Percentiles rank a stretch among this genome's conserved stretches.
phyloP scores from a whole-genome alignment of 53 echinoderm and acorn worm genomes.

The Pentamera pediparva region DNA sequence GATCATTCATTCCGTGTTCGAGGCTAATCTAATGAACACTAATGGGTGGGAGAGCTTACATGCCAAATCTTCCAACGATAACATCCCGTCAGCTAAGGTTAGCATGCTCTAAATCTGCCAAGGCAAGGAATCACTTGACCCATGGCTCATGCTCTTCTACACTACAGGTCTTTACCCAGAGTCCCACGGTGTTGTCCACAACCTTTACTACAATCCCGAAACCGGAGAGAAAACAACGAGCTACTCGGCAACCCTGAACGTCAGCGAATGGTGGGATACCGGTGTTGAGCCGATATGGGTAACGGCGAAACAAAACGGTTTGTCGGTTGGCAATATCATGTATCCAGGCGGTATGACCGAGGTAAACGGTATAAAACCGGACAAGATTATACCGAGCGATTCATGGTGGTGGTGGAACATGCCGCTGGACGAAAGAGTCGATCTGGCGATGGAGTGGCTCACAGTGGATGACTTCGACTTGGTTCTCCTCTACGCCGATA shows the following conservation, averaged over 20 bases:
- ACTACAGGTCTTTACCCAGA: conserved; percentile 56
- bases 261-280: conserved; percentile 61
- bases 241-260: conserved; percentile 57
- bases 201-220: conserved; percentile 47
- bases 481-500: conserved; percentile 31
- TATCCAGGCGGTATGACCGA: conserved; percentile 70
- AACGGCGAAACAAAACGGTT: conserved; percentile 60
- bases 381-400: conserved; percentile 45
- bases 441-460: conserved; percentile 56
- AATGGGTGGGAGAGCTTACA: too few relatives aligned
- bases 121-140: too few relatives aligned
- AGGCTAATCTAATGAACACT: too few relatives aligned
- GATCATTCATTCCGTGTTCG: too few relatives aligned
- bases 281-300: conserved; percentile 78
- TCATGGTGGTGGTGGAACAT: conserved; percentile 52
- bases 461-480: conserved; percentile 52
- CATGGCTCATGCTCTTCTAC: not conserved
- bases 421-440: conserved; percentile 42
- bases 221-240: conserved; percentile 38
- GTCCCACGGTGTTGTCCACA: conserved; percentile 59
- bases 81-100: too few relatives aligned
- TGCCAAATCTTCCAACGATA: too few relatives aligned
- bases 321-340: conserved; percentile 57
- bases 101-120: too few relatives aligned
- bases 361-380: conserved; percentile 55